Percentiles rank a stretch among this genome's conserved stretches.
Conservation (phyloP, 2,888 invertebrate genomes). For the Hydraecia micacea region DNA sequence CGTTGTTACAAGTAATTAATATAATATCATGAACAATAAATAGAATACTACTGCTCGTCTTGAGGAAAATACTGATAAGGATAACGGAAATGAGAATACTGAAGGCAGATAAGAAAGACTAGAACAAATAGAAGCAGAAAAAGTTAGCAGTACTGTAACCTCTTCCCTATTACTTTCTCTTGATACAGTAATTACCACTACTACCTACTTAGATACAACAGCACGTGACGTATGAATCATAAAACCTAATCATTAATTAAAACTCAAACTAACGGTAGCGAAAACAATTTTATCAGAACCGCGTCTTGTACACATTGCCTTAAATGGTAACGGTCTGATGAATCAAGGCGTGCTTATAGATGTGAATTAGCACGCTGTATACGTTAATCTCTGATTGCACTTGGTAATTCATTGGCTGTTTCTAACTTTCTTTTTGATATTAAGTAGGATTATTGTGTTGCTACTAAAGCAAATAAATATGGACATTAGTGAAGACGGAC, state of each 20-base stretch:
- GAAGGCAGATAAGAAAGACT: no score
- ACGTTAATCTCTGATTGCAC: conserved; percentile 60
- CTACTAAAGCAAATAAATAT: not conserved
- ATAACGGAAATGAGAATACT: not conserved
- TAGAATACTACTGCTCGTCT: not conserved
- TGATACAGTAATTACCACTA: conserved; percentile 7
- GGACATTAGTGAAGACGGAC: not conserved
- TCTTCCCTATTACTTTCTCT: conserved; percentile 23
- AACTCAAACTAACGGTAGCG: conserved; percentile 26
- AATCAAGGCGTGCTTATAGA: conserved; percentile 58
- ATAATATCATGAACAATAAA: not conserved
- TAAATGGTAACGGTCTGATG: conserved; percentile 57
- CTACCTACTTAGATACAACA: not conserved
- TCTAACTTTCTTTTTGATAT: conserved; percentile 60
- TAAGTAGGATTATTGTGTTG: not conserved
- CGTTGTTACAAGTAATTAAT: not conserved
- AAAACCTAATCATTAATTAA: conserved; percentile 31
- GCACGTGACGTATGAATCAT: not conserved
- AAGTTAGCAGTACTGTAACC: not conserved
- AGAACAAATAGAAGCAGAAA: not conserved
- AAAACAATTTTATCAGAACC: conserved; percentile 20
- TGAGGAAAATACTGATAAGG: not conserved
- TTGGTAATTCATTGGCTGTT: conserved; percentile 53
- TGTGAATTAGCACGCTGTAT: conserved; percentile 58
- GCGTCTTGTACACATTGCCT: conserved; percentile 42